Evolutionary conservation across 2,113 vertebrate genomes (phyloP).

Genomic region (Panurus biarmicus): DNA sequence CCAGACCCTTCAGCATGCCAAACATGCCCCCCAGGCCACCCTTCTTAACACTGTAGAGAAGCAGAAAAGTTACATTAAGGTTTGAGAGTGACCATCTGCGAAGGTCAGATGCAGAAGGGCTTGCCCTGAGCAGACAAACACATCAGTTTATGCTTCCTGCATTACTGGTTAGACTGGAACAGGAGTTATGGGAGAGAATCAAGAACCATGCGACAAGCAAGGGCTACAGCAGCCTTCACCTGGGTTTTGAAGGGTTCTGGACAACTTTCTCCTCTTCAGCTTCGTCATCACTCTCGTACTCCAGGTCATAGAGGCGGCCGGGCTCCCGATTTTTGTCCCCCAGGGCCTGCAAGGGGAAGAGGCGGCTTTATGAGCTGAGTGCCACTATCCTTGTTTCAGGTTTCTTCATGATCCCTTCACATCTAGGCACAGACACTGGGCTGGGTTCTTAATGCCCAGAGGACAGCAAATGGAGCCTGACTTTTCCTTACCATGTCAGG

Average conservation of each 20-base stretch:
- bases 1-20: constrained; percentile 94
- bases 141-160: background rate
- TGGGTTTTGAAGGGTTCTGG: constrained; percentile 69
- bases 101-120: background rate
- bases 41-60: constrained; percentile 75
- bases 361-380: fast-evolving
- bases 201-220: background rate
- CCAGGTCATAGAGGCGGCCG: constrained; percentile 84
- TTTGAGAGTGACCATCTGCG: background rate
- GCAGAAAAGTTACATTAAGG: background rate
- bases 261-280: constrained; percentile 65
- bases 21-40: constrained; percentile 91
- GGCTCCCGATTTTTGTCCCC: constrained; percentile 64
- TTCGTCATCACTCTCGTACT: constrained; percentile 85
- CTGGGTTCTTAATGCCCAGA: background rate
- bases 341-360: constrained; percentile 23
- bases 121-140: background rate
- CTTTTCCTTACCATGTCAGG: background rate
- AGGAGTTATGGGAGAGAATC: background rate
- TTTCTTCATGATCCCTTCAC: background rate
- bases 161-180: background rate
- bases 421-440: background rate
- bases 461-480: fast-evolving
- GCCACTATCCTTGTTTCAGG: fast-evolving
- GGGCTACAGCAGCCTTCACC: constrained; percentile 10